Evolutionary conservation across 2,797 vertebrate genomes (phyloP).

Genomic region (Sebastes goodei): DNA sequence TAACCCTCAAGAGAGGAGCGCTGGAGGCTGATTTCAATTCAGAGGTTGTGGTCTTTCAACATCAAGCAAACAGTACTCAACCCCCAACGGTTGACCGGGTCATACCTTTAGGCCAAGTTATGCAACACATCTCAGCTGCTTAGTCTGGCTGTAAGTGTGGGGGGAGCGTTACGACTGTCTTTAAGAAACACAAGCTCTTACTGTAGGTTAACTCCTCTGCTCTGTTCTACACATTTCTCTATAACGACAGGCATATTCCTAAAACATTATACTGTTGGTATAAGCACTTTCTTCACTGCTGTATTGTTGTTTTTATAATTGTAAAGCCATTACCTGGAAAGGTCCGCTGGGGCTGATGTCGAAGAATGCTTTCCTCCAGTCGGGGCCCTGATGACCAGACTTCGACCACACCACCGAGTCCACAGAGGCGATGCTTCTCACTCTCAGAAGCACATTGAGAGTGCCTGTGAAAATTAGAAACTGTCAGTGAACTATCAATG

Average conservation of each 20-base stretch:
- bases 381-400: slow-evolving; percentile 88
- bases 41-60: not conserved
- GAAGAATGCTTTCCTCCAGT: slow-evolving; percentile 91
- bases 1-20: not conserved
- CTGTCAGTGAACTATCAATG: not conserved
- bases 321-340: slow-evolving; percentile 89
- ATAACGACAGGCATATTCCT: not conserved
- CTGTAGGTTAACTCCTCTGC: not conserved
- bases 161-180: not conserved
- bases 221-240: not conserved
- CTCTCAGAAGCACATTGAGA: slow-evolving; percentile 90
- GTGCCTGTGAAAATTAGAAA: slow-evolving; percentile 80
- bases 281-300: not conserved
- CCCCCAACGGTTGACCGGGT: not conserved
- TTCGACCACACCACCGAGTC: slow-evolving; percentile 89
- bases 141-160: not conserved
- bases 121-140: slow-evolving; percentile 13
- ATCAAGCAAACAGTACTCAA: slow-evolving; percentile 1
- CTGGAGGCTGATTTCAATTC: slow-evolving; percentile 12
- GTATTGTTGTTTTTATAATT: not conserved
- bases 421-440: slow-evolving; percentile 88
- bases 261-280: not conserved
- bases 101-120: slow-evolving; percentile 9
- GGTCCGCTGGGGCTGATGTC: slow-evolving; percentile 91
- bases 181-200: not conserved